A percentile compares a stretch with the other conserved stretches of the same genome.
phyloP scores from a whole-genome alignment of 2,888 invertebrate genomes.

The Dysmachus trigonus region DNA sequence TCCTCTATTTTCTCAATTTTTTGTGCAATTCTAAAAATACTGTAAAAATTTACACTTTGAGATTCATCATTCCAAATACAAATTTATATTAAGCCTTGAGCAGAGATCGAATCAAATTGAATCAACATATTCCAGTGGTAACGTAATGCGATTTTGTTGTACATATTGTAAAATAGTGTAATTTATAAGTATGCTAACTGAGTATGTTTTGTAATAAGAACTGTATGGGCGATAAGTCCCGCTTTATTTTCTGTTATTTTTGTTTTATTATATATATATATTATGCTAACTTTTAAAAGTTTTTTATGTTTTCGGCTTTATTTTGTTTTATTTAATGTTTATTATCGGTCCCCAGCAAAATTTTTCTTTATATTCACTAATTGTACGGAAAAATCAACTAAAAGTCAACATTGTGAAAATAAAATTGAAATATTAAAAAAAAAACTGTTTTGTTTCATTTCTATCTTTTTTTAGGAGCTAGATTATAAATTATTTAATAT shows the following conservation, averaged over 20 bases:
- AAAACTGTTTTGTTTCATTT: neutral
- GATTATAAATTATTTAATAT: too few relatives aligned
- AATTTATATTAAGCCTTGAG: neutral
- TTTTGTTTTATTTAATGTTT: slow-evolving; percentile 12
- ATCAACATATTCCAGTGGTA: slow-evolving; percentile 5
- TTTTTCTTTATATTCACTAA: slow-evolving; percentile 25
- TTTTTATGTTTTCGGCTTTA: neutral
- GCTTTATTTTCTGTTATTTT: neutral
- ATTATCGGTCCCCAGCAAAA: neutral
- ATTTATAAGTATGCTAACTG: slow-evolving; percentile 10
- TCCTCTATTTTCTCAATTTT: neutral
- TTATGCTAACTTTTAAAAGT: neutral
- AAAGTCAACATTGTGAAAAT: slow-evolving; percentile 34
- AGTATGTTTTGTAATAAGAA: slow-evolving; percentile 1
- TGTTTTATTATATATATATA: slow-evolving; percentile 1
- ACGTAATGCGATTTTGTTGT: slow-evolving; percentile 11
- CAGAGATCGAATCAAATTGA: slow-evolving; percentile 1
- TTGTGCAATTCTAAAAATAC: slow-evolving; percentile 23
- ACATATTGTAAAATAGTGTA: slow-evolving; percentile 29
- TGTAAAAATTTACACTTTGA: slow-evolving; percentile 34
- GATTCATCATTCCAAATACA: slow-evolving; percentile 36
- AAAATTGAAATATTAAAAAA: slow-evolving; percentile 20
- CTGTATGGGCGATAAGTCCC: neutral
- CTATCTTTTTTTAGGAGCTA: neutral
- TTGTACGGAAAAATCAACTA: slow-evolving; percentile 12